phyloP scores from a whole-genome alignment of 2,888 invertebrate species.

The Teinopalpus imperialis region DNA sequence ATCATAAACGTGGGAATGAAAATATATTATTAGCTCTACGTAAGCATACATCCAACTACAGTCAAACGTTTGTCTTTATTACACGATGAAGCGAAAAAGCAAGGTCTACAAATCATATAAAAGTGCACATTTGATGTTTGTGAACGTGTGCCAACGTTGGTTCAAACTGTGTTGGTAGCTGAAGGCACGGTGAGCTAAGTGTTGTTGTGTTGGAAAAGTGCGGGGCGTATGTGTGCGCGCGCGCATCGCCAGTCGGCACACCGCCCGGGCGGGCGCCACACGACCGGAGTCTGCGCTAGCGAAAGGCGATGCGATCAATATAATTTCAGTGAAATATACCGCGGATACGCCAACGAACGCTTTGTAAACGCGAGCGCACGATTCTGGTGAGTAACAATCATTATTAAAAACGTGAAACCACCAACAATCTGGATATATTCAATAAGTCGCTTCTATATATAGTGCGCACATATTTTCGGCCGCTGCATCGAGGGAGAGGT shows the following conservation, averaged over 20 bases:
- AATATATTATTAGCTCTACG: too few relatives aligned
- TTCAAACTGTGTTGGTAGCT: neutral
- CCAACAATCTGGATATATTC: slow-evolving; percentile 26
- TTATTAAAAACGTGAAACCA: slow-evolving; percentile 16
- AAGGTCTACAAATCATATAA: too few relatives aligned
- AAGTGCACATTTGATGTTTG: neutral
- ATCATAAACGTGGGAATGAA: too few relatives aligned
- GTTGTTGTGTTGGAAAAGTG: slow-evolving; percentile 27
- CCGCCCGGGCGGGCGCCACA: slow-evolving; percentile 82
- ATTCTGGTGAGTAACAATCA: slow-evolving; percentile 69
- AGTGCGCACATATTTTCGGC: slow-evolving; percentile 65
- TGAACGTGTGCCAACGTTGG: slow-evolving; percentile 4
- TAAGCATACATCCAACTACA: too few relatives aligned
- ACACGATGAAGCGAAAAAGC: too few relatives aligned
- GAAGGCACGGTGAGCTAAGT: slow-evolving; percentile 22
- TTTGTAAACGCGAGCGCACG: slow-evolving; percentile 64
- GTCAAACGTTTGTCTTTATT: too few relatives aligned
- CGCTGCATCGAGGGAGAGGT: slow-evolving; percentile 56
- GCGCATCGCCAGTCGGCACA: slow-evolving; percentile 70
- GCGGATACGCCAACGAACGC: slow-evolving; percentile 61
- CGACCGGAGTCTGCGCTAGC: slow-evolving; percentile 79
- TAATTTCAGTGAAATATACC: slow-evolving; percentile 71
- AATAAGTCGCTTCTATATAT: slow-evolving; percentile 48
- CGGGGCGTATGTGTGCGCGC: slow-evolving; percentile 36
- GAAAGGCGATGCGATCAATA: slow-evolving; percentile 61